These are phyloP conservation scores for Cephalopachus bancanus DNA, from an alignment of 2,797 vertebrate genomes.

Conservation along the genomic window DNA sequence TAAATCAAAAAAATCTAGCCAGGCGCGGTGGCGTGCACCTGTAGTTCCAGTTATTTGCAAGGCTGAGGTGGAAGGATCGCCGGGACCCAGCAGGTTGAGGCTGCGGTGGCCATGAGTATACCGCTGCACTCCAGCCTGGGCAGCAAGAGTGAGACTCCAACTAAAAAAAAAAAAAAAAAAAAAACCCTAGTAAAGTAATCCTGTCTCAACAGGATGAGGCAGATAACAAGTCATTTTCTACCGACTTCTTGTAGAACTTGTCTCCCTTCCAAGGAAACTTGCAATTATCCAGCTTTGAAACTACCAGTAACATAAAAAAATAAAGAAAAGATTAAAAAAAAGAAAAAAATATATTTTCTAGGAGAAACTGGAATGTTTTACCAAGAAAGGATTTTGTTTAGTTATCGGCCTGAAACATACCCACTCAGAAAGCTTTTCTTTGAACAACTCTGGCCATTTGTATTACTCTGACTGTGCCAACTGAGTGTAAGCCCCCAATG, in stretches of 20 bases:
- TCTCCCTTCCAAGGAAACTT: neutral
- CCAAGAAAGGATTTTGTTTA: neutral
- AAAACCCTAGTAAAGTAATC: neutral
- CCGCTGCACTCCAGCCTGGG: no score
- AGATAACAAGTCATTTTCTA: neutral
- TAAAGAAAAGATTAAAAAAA: no score
- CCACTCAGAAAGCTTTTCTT: neutral
- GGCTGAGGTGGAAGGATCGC: no score
- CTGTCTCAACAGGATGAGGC: neutral
- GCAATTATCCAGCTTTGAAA: neutral
- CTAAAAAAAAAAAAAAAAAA: neutral
- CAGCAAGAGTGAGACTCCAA: no score
- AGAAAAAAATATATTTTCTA: neutral
- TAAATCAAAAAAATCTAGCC: no score
- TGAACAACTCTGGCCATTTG: neutral
- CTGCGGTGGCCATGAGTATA: no score
- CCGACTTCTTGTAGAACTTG: neutral
- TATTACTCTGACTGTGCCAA: no score
- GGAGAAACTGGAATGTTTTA: fast-evolving
- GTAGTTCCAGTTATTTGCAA: no score
- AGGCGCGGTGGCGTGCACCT: no score
- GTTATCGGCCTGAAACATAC: neutral
- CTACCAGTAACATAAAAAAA: neutral
- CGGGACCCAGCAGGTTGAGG: no score
- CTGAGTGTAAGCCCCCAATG: neutral